Conservation (phyloP, 2,888 invertebrate species). For the Leptinotarsa juncta region DNA sequence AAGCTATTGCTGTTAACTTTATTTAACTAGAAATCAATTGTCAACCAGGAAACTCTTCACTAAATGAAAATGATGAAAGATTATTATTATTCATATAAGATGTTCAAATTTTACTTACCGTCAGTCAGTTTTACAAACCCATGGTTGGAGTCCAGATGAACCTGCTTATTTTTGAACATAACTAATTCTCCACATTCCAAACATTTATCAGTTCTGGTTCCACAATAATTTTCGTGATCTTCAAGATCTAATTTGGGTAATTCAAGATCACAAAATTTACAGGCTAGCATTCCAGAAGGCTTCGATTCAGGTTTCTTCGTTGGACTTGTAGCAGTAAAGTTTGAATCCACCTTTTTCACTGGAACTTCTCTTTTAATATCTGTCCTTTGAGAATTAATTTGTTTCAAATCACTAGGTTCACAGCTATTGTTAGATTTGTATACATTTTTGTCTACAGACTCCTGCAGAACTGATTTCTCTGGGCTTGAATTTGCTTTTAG, state of each 20-base stretch:
- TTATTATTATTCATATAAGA: constrained; percentile 13
- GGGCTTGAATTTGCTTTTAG: constrained; percentile 39
- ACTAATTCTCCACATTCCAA: constrained; percentile 76
- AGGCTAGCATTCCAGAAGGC: constrained; percentile 65
- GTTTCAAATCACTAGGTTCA: constrained; percentile 11
- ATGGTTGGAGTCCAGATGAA: constrained; percentile 76
- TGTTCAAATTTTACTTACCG: constrained; percentile 63
- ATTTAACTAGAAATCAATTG: too few relatives aligned
- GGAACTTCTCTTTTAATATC: constrained; percentile 22
- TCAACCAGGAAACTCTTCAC: background rate
- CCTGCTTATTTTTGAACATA: constrained; percentile 75
- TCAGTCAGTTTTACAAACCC: constrained; percentile 73
- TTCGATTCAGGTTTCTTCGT: constrained; percentile 33
- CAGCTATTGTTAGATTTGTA: constrained; percentile 21
- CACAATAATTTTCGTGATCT: constrained; percentile 77
- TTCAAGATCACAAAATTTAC: constrained; percentile 77
- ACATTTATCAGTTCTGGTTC: constrained; percentile 78
- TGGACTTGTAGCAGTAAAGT: background rate
- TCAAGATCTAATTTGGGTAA: constrained; percentile 71
- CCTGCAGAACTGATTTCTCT: constrained; percentile 6
- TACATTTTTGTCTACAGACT: constrained; percentile 9
- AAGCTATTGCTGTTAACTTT: too few relatives aligned
- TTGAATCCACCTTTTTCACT: constrained; percentile 18
- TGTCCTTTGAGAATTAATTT: constrained; percentile 15
- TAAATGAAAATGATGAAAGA: background rate